phyloP scores from a whole-genome alignment of 2,113 vertebrate genomes.

The Oostethus manadensis region DNA sequence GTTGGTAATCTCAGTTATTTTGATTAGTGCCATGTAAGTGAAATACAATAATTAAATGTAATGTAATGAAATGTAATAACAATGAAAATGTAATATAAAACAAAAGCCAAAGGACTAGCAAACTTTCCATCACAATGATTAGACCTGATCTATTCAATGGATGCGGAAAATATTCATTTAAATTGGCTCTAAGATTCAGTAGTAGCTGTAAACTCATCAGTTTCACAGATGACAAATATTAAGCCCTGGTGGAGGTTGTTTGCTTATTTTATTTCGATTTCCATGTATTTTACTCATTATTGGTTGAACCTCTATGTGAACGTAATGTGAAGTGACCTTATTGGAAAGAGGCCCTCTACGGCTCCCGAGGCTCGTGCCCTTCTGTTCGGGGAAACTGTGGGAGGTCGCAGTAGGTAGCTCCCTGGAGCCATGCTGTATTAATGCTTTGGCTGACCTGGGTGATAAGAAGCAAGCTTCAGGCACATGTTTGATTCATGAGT shows the following conservation, averaged over 20 bases:
- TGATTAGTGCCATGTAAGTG: too few species aligned
- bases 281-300: conserved; percentile 35
- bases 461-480: conserved; percentile 69
- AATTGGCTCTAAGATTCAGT: too few species aligned
- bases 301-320: conserved; percentile 41
- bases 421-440: conserved; percentile 68
- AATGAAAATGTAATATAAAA: too few species aligned
- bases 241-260: conserved; percentile 15
- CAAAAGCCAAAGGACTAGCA: too few species aligned
- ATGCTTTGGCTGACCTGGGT: conserved; percentile 70
- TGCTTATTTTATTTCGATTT: conserved; percentile 49
- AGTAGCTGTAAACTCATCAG: too few species aligned
- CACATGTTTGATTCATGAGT: conserved; percentile 77
- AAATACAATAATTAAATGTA: too few species aligned
- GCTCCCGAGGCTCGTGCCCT: conserved; percentile 64
- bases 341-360: conserved; percentile 58
- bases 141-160: too few species aligned
- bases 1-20: too few species aligned
- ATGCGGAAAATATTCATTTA: too few species aligned
- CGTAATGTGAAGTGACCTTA: conserved; percentile 68
- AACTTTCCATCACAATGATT: too few species aligned
- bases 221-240: too few species aligned
- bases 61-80: too few species aligned
- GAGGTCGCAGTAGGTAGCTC: conserved; percentile 71
- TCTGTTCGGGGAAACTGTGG: conserved; percentile 62